Evolutionary conservation across 2,888 invertebrate species (phyloP), one percentile per base, ranked within the genome.

Genomic region (Polymixis lichenea): DNA sequence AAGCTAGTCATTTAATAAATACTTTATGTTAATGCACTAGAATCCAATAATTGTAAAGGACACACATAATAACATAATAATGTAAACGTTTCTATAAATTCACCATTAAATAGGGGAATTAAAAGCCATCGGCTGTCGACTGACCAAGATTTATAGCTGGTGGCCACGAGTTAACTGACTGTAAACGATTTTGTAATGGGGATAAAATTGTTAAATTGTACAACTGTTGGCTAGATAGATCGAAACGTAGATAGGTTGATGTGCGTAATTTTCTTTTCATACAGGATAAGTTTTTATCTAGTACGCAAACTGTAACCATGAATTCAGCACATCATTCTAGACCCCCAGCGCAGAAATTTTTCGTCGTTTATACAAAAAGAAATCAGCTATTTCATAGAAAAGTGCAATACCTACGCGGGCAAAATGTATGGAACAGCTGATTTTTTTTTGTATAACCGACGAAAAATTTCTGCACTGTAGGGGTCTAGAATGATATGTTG

Each of bases 181-280:
- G 74, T 86, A 74, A 90, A 90, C 85, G 79, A 77, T 87, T 87
- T 86, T 83, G 85, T 88, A 89, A 87, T 88, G 83, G 87, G 84
- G 75, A 87, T 86, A 86, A 85, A 85, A 88, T 88, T 84, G 83
- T 85, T 79, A 77, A 74, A 78, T 68, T 82, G 71, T 79, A 56
- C 38, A 70, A 82, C 61, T 74, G 58, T 72, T 67, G 17, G 25
- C 32, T 46, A 60, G 70, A 67, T 72, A 71, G 25, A 66, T 69
- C 56, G 73, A 72, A 74, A 69, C 69, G 22, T 65, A 22, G 56
- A 77, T 64, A 74, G 13, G 15, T 51, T 32, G 73, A 73, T 43
- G 67, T 25, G 49, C 6, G 70, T 71, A 70, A 61, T 71, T 77
- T 77, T 53, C 60, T 72, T 64, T 55, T 71, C 4, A n/a, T n/a